Base-by-base conservation (phyloP, 2,113 vertebrate genomes). In the Neotragus pygmaeus region DNA sequence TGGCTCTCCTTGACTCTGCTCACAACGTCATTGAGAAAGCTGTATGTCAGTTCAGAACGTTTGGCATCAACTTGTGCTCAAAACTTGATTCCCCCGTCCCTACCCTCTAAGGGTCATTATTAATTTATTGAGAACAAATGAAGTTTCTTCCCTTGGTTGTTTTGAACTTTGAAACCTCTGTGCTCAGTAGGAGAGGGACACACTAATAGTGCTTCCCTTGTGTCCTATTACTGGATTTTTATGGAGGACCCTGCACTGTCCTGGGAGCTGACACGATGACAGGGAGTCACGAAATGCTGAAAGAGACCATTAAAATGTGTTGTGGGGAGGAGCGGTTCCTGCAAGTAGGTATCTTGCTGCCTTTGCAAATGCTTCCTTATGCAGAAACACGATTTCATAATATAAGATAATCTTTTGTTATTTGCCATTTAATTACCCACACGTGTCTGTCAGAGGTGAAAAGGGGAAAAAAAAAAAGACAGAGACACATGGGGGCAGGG, bases 191-290 rank as follows among this genome's bases (percentile, higher is more conserved):
- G 98, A 99, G 96, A 98, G 98, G 98, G 98, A 98, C 98, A 98
- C 88, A 97, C 98, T 98, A 98, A 98, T 98, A 98, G 98, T 96
- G 93, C 98, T 98, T 99, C 99, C 99, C 99, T 98, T 98, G 99
- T 99, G 99, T 98, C 99, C 99, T 99, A 99, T 99, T 99, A 99
- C 98, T 98, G 98, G 96, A 98, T 99, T 98, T 99, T 99, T 99
- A 98, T 99, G 98, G 99, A 99, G 97, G 97, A 98, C 97, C 98
- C 98, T 96, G 98, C 96, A 97, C 98, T 98, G 98, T 98, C 98
- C 96, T 98, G 99, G 99, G 99, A 99, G 98, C 99, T 99, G 99
- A 99, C 99, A 99, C 98, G 1, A 98, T 99, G 99, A 98, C 99
- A 98, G 98, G 92, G 98, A 99, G 98, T 99, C 99, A 99, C 98